Percentiles rank a stretch among this genome's conserved stretches.
Conservation (phyloP, 2,113 vertebrate species). For the Rhea pennata region DNA sequence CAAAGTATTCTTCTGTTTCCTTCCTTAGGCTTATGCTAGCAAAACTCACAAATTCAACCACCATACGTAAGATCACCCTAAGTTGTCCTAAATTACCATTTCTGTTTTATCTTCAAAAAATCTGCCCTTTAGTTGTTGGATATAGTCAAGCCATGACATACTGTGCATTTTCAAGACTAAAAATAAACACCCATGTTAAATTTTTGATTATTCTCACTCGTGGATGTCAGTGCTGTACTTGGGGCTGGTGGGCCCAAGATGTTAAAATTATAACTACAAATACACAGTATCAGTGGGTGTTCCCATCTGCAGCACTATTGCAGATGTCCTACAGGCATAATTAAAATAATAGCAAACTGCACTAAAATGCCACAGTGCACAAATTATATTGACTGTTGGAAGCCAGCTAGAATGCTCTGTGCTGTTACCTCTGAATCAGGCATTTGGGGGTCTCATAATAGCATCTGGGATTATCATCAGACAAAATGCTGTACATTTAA, state of each 20-base stretch:
- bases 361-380: not conserved
- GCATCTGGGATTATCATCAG: not conserved
- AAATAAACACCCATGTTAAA: not conserved
- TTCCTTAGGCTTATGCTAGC: not conserved
- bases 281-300: fast-evolving
- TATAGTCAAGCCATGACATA: not conserved
- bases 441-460: not conserved
- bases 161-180: not conserved
- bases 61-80: not conserved
- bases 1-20: not conserved
- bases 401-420: not conserved
- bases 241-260: not conserved
- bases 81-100: not conserved
- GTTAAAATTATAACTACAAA: not conserved
- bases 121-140: not conserved
- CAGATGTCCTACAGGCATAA: not conserved
- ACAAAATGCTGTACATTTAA: too few species aligned
- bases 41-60: not conserved
- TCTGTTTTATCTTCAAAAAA: not conserved
- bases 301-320: not conserved
- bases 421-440: not conserved
- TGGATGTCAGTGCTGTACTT: not conserved
- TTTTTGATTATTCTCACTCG: not conserved
- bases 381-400: not conserved
- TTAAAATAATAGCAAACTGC: not conserved